phyloP scores from a whole-genome alignment of 2,888 invertebrate genomes.

The Ectemnius lituratus region DNA sequence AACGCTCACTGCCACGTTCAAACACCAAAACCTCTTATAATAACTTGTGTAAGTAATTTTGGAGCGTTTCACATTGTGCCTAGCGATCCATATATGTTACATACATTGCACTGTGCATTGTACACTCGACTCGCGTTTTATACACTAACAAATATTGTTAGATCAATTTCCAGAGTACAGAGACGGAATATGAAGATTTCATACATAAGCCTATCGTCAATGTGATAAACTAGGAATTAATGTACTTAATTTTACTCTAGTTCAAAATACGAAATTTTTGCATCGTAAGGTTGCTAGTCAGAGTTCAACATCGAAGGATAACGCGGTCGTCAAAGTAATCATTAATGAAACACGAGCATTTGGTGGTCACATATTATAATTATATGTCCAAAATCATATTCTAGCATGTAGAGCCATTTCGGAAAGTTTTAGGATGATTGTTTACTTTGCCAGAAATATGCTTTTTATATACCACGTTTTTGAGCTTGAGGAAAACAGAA shows the following conservation, averaged over 20 bases:
- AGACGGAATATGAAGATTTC: constrained; percentile 54
- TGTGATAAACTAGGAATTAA: constrained; percentile 73
- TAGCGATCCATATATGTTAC: constrained; percentile 61
- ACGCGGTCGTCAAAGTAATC: constrained; percentile 24
- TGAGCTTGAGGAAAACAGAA: constrained; percentile 49
- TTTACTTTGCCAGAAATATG: constrained; percentile 44
- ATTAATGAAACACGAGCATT: constrained; percentile 11
- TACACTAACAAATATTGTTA: constrained; percentile 45
- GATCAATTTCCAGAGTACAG: constrained; percentile 39
- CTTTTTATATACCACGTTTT: constrained; percentile 56
- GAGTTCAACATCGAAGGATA: constrained; percentile 37
- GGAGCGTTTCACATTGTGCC: constrained; percentile 73
- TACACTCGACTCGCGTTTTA: constrained; percentile 50
- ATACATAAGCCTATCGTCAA: constrained; percentile 65
- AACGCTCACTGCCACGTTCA: constrained; percentile 39
- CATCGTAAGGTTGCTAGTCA: constrained; percentile 57
- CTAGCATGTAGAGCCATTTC: constrained; percentile 41
- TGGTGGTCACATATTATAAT: constrained; percentile 37
- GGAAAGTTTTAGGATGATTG: constrained; percentile 49
- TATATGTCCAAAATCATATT: constrained; percentile 35
- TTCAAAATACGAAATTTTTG: constrained; percentile 48
- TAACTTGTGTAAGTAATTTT: constrained; percentile 48
- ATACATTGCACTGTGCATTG: constrained; percentile 14
- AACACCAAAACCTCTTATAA: constrained; percentile 46
- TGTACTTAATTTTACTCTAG: constrained; percentile 70